Evolutionary conservation across 2,113 vertebrate species (phyloP).

Genomic region (Rissa tridactyla): DNA sequence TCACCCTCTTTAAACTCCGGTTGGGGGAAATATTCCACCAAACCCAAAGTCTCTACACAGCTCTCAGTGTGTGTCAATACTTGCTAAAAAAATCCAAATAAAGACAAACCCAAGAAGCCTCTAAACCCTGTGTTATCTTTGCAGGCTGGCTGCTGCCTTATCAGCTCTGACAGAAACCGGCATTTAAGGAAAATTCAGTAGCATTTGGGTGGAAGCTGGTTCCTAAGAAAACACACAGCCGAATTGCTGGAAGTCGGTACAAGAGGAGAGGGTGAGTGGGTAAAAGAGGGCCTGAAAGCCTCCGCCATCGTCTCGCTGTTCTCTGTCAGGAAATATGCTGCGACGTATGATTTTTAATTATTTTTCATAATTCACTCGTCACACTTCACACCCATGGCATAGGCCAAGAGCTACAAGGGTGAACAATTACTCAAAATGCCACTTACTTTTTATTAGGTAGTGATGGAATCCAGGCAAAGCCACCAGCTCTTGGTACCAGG

Average conservation of each 20-base stretch:
- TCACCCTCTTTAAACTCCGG: not conserved
- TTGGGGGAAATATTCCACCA: not conserved
- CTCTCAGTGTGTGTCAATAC: not conserved
- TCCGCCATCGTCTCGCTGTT: fast-evolving
- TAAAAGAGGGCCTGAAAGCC: not conserved
- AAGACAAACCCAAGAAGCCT: constrained; percentile 24
- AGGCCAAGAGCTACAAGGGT: constrained; percentile 36
- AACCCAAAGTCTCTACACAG: not conserved
- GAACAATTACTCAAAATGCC: not conserved
- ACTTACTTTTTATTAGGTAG: not conserved
- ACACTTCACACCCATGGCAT: not conserved
- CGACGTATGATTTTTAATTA: not conserved
- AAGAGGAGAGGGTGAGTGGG: not conserved
- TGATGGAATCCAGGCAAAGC: not conserved
- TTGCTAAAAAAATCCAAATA: constrained; percentile 43
- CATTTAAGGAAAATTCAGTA: constrained; percentile 4
- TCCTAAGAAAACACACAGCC: not conserved
- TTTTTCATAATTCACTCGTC: constrained; percentile 20
- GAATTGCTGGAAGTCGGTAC: not conserved
- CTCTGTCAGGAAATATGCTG: not conserved
- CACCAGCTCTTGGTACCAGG: not conserved
- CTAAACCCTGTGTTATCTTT: not conserved
- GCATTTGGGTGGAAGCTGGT: constrained; percentile 19
- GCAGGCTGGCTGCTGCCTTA: constrained; percentile 51
- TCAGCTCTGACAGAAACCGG: constrained; percentile 6